Conservation (phyloP, 2,113 vertebrate species). For the Petaurus breviceps region DNA sequence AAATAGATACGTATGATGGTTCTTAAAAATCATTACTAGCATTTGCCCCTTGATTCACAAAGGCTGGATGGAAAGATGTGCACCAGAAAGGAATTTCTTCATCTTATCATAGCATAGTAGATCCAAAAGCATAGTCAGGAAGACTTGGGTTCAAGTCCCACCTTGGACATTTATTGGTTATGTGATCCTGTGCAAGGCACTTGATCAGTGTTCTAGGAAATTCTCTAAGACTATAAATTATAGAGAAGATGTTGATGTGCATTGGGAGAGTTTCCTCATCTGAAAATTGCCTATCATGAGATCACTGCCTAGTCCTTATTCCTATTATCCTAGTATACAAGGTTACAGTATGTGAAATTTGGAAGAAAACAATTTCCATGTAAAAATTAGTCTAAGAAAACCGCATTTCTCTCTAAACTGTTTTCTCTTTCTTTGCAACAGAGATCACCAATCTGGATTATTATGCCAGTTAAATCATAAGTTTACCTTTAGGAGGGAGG, state of each 20-base stretch:
- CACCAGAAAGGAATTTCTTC: background rate
- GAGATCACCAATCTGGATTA: background rate
- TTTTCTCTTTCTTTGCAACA: background rate
- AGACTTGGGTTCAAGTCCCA: background rate
- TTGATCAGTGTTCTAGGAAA: background rate
- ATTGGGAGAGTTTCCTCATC: background rate
- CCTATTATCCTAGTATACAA: background rate
- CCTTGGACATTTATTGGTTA: background rate
- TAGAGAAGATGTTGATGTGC: background rate
- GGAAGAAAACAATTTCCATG: background rate
- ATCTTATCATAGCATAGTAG: background rate
- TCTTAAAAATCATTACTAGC: background rate
- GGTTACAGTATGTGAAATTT: background rate
- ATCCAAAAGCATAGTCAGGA: background rate
- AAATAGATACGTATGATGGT: background rate
- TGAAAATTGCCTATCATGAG: background rate
- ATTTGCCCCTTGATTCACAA: background rate
- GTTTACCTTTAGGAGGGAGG: background rate
- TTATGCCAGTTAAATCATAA: background rate
- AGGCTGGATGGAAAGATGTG: background rate
- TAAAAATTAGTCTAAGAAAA: slow-evolving; percentile 9
- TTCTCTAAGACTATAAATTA: background rate
- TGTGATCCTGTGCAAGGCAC: background rate
- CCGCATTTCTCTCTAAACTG: background rate
- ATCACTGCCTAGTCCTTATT: background rate